phyloP scores from a whole-genome alignment of 2,888 invertebrate species.

The Loripinus fragilis region DNA sequence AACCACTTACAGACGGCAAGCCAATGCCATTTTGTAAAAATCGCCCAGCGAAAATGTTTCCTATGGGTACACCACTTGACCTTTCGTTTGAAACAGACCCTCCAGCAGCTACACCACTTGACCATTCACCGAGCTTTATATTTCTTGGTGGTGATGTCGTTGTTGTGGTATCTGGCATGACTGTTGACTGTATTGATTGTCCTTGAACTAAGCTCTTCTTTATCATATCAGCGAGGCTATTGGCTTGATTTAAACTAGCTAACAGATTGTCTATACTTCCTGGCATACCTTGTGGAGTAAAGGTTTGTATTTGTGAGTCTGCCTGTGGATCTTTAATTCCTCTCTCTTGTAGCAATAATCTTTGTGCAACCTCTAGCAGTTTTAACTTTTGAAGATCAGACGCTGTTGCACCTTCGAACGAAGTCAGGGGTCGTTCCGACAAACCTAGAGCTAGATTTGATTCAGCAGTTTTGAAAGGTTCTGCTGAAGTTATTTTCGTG shows the following conservation, averaged over 20 bases:
- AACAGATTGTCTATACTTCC: background rate
- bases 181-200: background rate
- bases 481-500: background rate
- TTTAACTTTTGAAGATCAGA: background rate
- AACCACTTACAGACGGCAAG: background rate
- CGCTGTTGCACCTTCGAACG: background rate
- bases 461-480: background rate
- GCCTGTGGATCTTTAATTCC: slow-evolving; percentile 10
- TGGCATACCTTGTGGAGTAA: slow-evolving; percentile 1
- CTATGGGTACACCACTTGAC: background rate
- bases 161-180: background rate
- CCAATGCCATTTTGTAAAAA: background rate
- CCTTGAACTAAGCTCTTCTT: background rate
- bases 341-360: slow-evolving; percentile 10
- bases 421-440: background rate
- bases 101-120: background rate
- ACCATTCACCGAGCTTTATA: background rate
- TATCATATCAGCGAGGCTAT: slow-evolving; percentile 1
- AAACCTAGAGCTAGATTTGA: background rate
- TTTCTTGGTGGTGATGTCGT: background rate
- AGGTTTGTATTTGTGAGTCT: background rate
- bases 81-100: background rate
- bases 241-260: background rate
- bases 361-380: slow-evolving; percentile 8
- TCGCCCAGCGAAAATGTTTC: background rate